These are phyloP conservation scores for Lagenorhynchus albirostris DNA, from an alignment of 2,113 vertebrate species.

Conservation along the genomic window DNA sequence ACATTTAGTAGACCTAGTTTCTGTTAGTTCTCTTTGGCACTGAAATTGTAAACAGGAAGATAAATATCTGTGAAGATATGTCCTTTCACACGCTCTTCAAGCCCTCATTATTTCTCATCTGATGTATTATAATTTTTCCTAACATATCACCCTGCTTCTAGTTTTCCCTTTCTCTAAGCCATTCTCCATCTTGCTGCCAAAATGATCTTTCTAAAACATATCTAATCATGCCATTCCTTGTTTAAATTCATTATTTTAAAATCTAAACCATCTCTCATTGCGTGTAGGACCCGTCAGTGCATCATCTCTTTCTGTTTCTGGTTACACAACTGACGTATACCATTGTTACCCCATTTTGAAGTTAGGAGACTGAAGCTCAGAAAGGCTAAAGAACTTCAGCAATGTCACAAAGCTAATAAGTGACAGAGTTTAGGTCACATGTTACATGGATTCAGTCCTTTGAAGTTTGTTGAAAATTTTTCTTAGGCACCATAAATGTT, in stretches of 20 bases:
- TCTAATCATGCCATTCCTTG: neutral
- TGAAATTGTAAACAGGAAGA: neutral
- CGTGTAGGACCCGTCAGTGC: neutral
- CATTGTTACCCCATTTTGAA: neutral
- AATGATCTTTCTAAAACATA: neutral
- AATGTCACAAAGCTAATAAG: neutral
- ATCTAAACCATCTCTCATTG: neutral
- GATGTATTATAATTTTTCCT: neutral
- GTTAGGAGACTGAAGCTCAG: neutral
- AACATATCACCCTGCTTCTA: neutral
- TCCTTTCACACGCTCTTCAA: neutral
- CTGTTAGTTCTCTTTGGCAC: neutral
- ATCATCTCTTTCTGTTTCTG: neutral
- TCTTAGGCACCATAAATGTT: neutral
- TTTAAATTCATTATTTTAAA: neutral
- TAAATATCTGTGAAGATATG: neutral
- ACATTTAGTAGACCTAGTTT: neutral
- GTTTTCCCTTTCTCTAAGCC: neutral
- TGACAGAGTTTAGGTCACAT: neutral
- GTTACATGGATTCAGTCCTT: neutral
- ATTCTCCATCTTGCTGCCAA: neutral
- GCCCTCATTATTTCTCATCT: neutral
- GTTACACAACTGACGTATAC: neutral
- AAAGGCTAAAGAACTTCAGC: neutral
- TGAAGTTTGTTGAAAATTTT: neutral